A percentile compares a stretch with the other conserved stretches of the same genome.
phyloP scores from a whole-genome alignment of 2,888 invertebrate species.

The Phortica okadai region DNA sequence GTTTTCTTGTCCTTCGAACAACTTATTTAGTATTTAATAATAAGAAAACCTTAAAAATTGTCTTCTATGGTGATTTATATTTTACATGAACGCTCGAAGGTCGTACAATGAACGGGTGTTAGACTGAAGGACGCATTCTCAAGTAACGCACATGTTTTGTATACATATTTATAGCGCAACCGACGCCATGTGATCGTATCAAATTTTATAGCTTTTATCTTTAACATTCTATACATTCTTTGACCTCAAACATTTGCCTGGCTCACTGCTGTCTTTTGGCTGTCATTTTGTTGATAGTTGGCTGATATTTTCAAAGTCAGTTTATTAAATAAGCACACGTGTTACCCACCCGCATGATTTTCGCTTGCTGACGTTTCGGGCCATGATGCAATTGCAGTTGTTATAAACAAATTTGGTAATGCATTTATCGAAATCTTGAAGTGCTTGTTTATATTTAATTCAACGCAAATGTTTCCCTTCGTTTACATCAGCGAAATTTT shows the following conservation, averaged over 20 bases:
- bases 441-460: constrained; percentile 1
- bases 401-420: constrained; percentile 3
- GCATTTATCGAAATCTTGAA: constrained; percentile 6
- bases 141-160: background rate
- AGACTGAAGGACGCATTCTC: background rate
- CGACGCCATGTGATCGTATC: background rate
- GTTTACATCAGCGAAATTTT: background rate
- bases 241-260: constrained; percentile 9
- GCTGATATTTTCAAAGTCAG: background rate
- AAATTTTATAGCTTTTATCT: constrained; percentile 9
- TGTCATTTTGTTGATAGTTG: background rate
- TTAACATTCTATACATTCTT: background rate
- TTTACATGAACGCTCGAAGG: background rate
- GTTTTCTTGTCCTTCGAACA: background rate
- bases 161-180: background rate
- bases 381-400: constrained; percentile 15
- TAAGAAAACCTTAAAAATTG: too few relatives aligned
- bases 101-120: constrained; percentile 1
- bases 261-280: background rate
- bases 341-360: background rate
- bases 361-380: background rate
- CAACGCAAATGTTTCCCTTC: constrained; percentile 12
- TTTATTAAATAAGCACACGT: constrained; percentile 10
- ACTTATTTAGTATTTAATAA: background rate
- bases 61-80: too few relatives aligned